These are phyloP conservation scores for Drosophila antonietae DNA, from an alignment of 2,888 invertebrate genomes.

Conservation along the genomic window DNA sequence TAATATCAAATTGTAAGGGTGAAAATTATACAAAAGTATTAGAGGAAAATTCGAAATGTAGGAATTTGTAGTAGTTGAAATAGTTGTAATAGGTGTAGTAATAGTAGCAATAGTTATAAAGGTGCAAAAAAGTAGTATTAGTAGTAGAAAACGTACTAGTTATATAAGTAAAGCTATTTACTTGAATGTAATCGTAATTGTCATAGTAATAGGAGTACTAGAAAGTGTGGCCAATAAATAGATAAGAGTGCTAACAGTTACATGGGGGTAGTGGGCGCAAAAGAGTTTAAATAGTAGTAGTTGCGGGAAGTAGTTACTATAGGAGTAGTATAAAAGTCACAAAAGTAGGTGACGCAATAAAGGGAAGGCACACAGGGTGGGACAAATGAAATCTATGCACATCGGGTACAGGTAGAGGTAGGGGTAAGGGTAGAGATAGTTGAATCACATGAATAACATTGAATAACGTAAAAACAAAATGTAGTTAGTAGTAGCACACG, in stretches of 20 bases:
- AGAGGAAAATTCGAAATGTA: background rate
- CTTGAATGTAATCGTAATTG: background rate
- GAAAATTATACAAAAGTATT: background rate
- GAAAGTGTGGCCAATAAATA: background rate
- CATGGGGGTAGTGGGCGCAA: background rate
- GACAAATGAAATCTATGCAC: background rate
- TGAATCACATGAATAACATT: conserved; percentile 1
- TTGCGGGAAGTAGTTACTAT: background rate
- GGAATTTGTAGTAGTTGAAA: background rate
- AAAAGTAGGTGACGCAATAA: background rate
- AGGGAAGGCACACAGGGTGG: background rate
- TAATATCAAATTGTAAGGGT: background rate
- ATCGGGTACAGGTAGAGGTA: background rate
- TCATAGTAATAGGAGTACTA: background rate
- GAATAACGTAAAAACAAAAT: background rate
- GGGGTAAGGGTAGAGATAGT: background rate
- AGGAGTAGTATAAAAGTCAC: background rate
- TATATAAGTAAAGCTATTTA: conserved; percentile 1
- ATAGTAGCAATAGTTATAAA: background rate
- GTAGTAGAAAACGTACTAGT: background rate
- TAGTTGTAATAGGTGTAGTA: background rate
- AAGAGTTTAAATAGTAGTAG: background rate
- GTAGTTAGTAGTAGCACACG: conserved; percentile 7
- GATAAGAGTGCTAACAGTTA: background rate
- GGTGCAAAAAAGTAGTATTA: background rate